Evolutionary conservation across 2,113 vertebrate species (phyloP), one percentile per base, ranked within the genome.

Genomic region (Clinocottus analis): DNA sequence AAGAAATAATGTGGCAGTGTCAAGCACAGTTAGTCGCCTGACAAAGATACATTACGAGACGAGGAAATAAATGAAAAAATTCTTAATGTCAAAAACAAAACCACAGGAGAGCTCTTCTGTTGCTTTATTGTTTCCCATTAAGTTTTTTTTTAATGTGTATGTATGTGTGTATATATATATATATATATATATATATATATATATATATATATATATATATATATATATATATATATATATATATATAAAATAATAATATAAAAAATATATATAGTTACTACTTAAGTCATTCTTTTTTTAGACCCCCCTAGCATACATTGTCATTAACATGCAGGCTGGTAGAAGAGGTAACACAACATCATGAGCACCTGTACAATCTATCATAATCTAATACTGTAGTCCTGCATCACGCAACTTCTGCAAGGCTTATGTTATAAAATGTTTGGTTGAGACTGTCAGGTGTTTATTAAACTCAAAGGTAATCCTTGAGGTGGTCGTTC

Each of bases 91-190:
- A 23, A 39, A 77, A 81, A 55, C 23, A 58, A 77, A 87, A 69
- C 62, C 76, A 45, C 64, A 56, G 43, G 75, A 61, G 79, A 76
- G 55, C 67, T 71, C 25, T 77, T 84, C 29, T 73, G 27, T 51
- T 77, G 29, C 14, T 80, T 85, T 63, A 72, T 71, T 73, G 65
- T 72, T 83, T 72, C 61, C 61, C 70, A 74, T 86, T 72, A 86
- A 29, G 35, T 73, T 87, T 68, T 83, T 66, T 39, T 67, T 81
- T 84, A n/a, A n/a, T n/a, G n/a, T n/a, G n/a, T n/a, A n/a, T n/a
- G n/a, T n/a, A n/a, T n/a, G n/a, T n/a, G n/a, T n/a, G n/a, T n/a
- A n/a, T n/a, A n/a, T n/a, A 33, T 33, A 5, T 33, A 33, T 33
- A 33, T 33, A 33, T 33, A 33, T 33, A 33, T 33, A 33, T 33